Conservation (phyloP, 2,113 vertebrate species). For the Columbina picui region DNA sequence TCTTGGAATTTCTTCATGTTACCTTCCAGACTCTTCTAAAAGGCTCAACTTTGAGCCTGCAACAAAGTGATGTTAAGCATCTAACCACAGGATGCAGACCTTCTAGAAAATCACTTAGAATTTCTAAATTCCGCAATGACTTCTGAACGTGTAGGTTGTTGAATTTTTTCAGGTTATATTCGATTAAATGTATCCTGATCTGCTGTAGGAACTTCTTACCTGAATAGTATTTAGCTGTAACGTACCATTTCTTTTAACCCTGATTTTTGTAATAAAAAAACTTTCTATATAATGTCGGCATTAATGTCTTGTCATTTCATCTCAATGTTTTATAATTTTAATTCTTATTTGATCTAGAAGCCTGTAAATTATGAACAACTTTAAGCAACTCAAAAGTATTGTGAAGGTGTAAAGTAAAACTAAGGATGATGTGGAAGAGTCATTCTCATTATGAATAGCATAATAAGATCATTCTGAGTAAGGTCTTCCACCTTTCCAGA, state of each 20-base stretch:
- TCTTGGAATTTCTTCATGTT: not conserved
- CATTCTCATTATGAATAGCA: not conserved
- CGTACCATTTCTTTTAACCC: not conserved
- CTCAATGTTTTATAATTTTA: not conserved
- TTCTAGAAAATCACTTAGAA: not conserved
- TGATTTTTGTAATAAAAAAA: not conserved
- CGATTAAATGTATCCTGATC: not conserved
- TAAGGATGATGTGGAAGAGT: not conserved
- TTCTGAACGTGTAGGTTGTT: not conserved
- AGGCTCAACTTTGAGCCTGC: not conserved
- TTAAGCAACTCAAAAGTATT: not conserved
- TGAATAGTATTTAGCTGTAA: accelerated
- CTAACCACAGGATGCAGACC: not conserved
- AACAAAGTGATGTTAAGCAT: not conserved
- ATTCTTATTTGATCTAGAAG: not conserved
- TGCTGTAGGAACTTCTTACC: not conserved
- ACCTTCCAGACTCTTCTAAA: not conserved
- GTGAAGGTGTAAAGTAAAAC: not conserved
- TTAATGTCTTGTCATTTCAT: not conserved
- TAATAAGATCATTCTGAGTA: not conserved
- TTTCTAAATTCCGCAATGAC: not conserved
- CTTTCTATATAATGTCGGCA: not conserved
- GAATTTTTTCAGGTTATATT: not conserved
- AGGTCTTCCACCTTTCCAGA: constrained; percentile 1
- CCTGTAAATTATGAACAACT: not conserved